Base-by-base conservation (phyloP, 2,888 invertebrate species). In the Nymphalis polychloros region DNA sequence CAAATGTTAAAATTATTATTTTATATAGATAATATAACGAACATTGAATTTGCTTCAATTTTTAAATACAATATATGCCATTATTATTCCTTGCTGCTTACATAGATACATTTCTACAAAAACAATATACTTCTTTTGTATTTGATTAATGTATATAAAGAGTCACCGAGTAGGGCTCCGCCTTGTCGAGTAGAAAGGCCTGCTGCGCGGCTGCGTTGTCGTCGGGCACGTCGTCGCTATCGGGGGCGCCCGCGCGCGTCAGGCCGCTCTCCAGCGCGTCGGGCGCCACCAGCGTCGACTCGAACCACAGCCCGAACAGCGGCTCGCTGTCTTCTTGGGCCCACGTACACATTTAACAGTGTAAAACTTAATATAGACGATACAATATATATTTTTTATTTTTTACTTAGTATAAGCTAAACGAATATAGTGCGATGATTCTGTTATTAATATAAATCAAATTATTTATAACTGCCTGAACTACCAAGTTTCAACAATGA, bases 221-320 rank as follows among this genome's bases (percentile, higher is more conserved):
- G 6, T 90, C 92, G 63, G 92, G 87, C 49, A 93, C 93, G 20
- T 89, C 84, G n/a, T 93, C 86, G 46, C 93, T 93, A 59, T 93
- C 89, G 49, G 93, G 87, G 27, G 90, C 90, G 7, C 41, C 41
- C 13, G 86, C 81, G 59, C 82, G 80, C 13, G 80, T 72, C 0
- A 82, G 80, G 67, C 94, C 93, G 50, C 93, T 92, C 75, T 95
- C 96, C 0, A 93, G 86, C 13, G 94, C 93, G 74, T 96, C 96
- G 0, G 96, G 95, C 1, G 97, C 97, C 31, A 97, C 97, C 16
- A 98, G 92, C 0, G 98, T 97, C 81, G 98, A 97, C 84, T 98
- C 98, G 88, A 98, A 97, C 98, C 98, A 98, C 75, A 97, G 95
- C 0, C 98, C 98, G 77, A 97, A 93, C 71, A 97, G 94, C 7